Evolutionary conservation across 2,113 vertebrate species (phyloP).

Genomic region (Scomber japonicus): DNA sequence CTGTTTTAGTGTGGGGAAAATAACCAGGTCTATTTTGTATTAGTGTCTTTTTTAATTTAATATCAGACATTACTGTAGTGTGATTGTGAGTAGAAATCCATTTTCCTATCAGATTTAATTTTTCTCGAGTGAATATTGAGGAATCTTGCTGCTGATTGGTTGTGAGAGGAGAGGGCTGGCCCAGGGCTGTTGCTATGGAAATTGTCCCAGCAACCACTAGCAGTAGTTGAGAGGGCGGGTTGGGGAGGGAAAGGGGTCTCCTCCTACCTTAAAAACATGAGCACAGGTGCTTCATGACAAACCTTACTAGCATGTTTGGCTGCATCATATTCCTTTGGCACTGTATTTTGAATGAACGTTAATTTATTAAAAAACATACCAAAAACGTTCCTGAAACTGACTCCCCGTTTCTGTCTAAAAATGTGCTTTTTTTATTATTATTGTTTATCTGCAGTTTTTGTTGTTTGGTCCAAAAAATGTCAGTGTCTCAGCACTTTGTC

Average conservation of each 20-base stretch:
- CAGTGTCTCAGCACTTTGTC: no score
- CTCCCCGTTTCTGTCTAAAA: slow-evolving; percentile 15
- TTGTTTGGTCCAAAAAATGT: no score
- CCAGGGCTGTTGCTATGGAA: slow-evolving; percentile 86
- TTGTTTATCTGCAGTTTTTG: no score
- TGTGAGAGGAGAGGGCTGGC: slow-evolving; percentile 85
- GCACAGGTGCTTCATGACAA: slow-evolving; percentile 96
- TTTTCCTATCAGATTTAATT: slow-evolving; percentile 60
- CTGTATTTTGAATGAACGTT: slow-evolving; percentile 99
- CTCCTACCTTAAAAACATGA: slow-evolving; percentile 85
- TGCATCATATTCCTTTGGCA: slow-evolving; percentile 97
- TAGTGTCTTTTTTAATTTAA: slow-evolving; percentile 91
- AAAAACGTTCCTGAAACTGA: slow-evolving; percentile 74
- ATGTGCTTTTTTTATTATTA: neutral
- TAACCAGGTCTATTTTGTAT: slow-evolving; percentile 92
- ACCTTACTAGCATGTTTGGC: slow-evolving; percentile 96
- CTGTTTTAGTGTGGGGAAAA: slow-evolving; percentile 87
- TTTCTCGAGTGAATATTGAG: slow-evolving; percentile 84
- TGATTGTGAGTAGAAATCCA: slow-evolving; percentile 91
- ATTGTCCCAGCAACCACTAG: slow-evolving; percentile 93
- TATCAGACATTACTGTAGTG: slow-evolving; percentile 97
- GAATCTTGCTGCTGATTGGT: slow-evolving; percentile 88
- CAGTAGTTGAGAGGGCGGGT: slow-evolving; percentile 78
- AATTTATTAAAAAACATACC: slow-evolving; percentile 98
- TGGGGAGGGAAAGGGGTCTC: slow-evolving; percentile 52